These are phyloP conservation scores for Oegoconia quadripuncta DNA, from an alignment of 2,888 invertebrate genomes.

Conservation along the genomic window DNA sequence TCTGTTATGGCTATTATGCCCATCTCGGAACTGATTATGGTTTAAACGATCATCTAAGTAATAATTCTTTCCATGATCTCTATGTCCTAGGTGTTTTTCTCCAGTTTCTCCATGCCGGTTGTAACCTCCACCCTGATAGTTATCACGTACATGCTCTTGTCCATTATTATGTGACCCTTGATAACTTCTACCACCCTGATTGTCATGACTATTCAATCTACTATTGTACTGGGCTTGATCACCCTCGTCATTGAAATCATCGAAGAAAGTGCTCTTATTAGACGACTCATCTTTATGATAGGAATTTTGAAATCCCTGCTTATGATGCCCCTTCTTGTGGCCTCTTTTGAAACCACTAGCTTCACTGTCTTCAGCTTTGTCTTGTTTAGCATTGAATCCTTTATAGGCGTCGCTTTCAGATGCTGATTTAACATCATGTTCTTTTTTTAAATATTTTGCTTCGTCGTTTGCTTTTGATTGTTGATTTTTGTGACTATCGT, in stretches of 20 bases:
- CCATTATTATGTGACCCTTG: conserved; percentile 67
- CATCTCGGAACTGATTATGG: conserved; percentile 62
- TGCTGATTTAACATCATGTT: conserved; percentile 62
- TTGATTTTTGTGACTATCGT: conserved; percentile 66
- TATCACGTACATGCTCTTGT: conserved; percentile 56
- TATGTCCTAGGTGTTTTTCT: conserved; percentile 55
- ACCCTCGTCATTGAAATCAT: conserved; percentile 78
- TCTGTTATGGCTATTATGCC: conserved; percentile 55
- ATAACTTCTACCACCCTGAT: conserved; percentile 61
- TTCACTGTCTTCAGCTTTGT: conserved; percentile 65
- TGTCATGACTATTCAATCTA: conserved; percentile 57
- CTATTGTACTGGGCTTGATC: conserved; percentile 68
- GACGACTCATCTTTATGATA: conserved; percentile 86
- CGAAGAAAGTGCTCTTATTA: conserved; percentile 83
- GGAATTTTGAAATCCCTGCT: conserved; percentile 83
- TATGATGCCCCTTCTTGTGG: conserved; percentile 84
- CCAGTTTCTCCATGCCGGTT: conserved; percentile 62
- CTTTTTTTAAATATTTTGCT: conserved; percentile 69
- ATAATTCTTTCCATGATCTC: conserved; percentile 67
- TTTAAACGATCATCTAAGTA: conserved; percentile 64
- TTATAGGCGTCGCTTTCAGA: conserved; percentile 65
- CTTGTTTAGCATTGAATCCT: conserved; percentile 62
- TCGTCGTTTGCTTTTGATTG: conserved; percentile 67
- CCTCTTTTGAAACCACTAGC: conserved; percentile 65
- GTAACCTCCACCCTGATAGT: conserved; percentile 59